Percentiles rank a stretch among this genome's conserved stretches.
Evolutionary conservation across 2,113 vertebrate species (phyloP).

Genomic region (Carassius carassius): DNA sequence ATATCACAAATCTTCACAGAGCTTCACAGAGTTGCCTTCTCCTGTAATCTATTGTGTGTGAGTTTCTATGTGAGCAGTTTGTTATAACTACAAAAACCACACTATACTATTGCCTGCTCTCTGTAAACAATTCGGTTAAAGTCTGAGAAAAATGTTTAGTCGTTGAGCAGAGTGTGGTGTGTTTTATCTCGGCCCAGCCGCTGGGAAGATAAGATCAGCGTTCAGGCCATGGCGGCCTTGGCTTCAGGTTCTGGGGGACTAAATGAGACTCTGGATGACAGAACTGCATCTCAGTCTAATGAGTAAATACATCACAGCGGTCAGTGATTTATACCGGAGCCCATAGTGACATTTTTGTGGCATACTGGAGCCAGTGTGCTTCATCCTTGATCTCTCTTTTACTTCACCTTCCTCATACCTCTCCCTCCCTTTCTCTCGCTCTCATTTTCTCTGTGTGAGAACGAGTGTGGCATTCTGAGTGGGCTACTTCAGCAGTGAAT

Average conservation of each 20-base stretch:
- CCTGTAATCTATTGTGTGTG: background rate
- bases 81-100: background rate
- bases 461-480: slow-evolving; percentile 68
- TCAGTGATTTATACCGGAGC: slow-evolving; percentile 74
- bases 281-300: slow-evolving; percentile 70
- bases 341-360: slow-evolving; percentile 71
- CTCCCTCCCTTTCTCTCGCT: slow-evolving; percentile 17
- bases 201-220: slow-evolving; percentile 52
- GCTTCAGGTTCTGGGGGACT: slow-evolving; percentile 57
- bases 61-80: background rate
- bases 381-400: slow-evolving; percentile 53
- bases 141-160: slow-evolving; percentile 15
- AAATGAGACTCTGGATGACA: slow-evolving; percentile 68
- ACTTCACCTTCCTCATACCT: slow-evolving; percentile 38
- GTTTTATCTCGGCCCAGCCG: slow-evolving; percentile 34
- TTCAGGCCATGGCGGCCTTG: slow-evolving; percentile 30
- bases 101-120: background rate
- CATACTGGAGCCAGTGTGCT: slow-evolving; percentile 53
- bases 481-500: slow-evolving; percentile 60
- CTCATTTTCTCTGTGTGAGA: slow-evolving; percentile 46
- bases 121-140: slow-evolving; percentile 21
- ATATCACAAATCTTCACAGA: background rate
- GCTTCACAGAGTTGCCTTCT: background rate
- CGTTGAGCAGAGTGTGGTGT: background rate
- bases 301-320: slow-evolving; percentile 75